A percentile compares a stretch with the other conserved stretches of the same genome.
Conservation (phyloP, 2,113 vertebrate species). For the Gymnarchus niloticus region DNA sequence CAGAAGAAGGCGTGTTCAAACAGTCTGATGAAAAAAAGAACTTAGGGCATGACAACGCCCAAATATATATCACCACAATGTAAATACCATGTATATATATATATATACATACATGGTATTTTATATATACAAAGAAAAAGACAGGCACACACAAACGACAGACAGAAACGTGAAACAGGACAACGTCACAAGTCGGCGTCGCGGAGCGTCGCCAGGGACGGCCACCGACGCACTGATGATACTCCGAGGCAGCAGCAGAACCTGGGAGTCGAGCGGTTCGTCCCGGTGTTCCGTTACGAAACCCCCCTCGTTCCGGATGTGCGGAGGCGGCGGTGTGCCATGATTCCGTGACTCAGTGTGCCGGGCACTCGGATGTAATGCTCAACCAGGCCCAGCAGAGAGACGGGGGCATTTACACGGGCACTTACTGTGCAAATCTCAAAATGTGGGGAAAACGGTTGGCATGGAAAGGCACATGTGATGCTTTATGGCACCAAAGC, state of each 20-base stretch:
- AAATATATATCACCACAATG: slow-evolving; percentile 17
- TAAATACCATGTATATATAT: slow-evolving; percentile 24
- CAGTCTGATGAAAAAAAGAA: slow-evolving; percentile 7
- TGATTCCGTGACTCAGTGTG: background rate
- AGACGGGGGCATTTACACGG: background rate
- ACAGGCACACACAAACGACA: background rate
- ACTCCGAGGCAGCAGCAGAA: background rate
- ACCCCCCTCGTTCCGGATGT: background rate
- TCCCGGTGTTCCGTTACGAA: background rate
- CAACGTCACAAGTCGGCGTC: background rate
- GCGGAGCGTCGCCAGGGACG: background rate
- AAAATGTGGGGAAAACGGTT: background rate
- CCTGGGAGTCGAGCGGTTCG: background rate
- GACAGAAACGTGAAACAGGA: background rate
- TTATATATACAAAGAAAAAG: background rate
- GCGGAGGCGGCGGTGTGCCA: background rate
- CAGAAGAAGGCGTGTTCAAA: background rate
- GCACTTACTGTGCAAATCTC: background rate
- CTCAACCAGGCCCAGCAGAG: background rate
- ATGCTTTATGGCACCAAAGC: background rate
- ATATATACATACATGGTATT: slow-evolving; percentile 16
- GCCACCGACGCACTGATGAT: background rate
- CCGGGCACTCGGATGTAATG: too few relatives aligned
- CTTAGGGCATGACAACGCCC: background rate
- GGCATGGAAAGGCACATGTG: background rate